phyloP scores from a whole-genome alignment of 2,797 vertebrate species.

The Silurus lanzhouensis region DNA sequence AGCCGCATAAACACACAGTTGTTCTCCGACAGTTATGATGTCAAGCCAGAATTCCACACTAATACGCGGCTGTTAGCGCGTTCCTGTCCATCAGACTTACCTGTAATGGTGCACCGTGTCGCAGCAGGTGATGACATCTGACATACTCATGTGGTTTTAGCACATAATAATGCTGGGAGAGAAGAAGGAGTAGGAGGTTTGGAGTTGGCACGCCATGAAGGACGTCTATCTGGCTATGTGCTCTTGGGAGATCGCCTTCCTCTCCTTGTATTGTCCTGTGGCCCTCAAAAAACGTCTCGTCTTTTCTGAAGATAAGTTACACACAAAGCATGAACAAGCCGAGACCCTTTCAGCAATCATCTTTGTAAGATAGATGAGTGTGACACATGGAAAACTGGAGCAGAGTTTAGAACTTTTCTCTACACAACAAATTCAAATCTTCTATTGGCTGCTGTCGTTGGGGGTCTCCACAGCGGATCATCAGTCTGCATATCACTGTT shows the following conservation, averaged over 20 bases:
- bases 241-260: constrained; percentile 21
- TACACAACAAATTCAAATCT: too few relatives aligned
- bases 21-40: constrained; percentile 12
- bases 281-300: constrained; percentile 51
- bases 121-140: constrained; percentile 47
- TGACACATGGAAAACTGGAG: neutral
- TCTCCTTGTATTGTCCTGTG: constrained; percentile 30
- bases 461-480: too few relatives aligned
- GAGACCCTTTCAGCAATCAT: constrained; percentile 52
- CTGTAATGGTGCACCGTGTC: constrained; percentile 36
- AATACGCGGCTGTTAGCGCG: constrained; percentile 35
- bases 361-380: neutral
- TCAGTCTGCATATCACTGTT: too few relatives aligned
- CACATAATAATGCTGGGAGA: constrained; percentile 37
- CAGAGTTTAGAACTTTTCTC: neutral
- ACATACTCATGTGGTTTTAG: constrained; percentile 38
- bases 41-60: constrained; percentile 15
- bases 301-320: constrained; percentile 22
- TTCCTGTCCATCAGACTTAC: constrained; percentile 27
- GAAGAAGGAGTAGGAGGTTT: neutral
- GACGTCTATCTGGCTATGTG: constrained; percentile 28
- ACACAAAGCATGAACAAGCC: constrained; percentile 54
- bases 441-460: too few relatives aligned
- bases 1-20: neutral
- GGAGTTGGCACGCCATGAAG: constrained; percentile 33